Evolutionary conservation across 2,113 vertebrate genomes (phyloP).

Genomic region (Pollimyrus isidori): DNA sequence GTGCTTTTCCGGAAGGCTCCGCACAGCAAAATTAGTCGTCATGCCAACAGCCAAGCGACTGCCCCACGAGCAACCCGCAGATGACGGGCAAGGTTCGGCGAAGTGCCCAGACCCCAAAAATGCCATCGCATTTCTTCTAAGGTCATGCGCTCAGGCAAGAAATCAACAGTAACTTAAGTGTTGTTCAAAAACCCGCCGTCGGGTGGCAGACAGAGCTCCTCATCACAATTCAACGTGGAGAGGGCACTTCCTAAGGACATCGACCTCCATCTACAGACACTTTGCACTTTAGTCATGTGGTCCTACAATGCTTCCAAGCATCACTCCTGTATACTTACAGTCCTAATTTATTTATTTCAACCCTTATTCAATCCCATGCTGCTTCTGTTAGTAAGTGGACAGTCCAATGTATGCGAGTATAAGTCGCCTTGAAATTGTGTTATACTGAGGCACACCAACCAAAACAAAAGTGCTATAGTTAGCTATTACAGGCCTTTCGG

Average conservation of each 20-base stretch:
- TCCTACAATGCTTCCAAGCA: neutral
- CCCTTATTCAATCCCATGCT: neutral
- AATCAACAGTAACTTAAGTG: constrained; percentile 22
- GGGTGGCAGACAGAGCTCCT: neutral
- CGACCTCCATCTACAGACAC: neutral
- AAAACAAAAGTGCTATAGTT: neutral
- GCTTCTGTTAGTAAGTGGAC: neutral
- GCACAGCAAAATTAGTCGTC: neutral
- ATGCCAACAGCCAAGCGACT: neutral
- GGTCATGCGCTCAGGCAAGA: constrained; percentile 40
- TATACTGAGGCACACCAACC: neutral
- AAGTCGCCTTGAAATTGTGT: neutral
- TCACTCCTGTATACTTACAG: neutral
- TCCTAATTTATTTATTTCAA: neutral
- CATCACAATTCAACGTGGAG: neutral
- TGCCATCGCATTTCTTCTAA: constrained; percentile 39
- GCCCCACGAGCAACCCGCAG: neutral
- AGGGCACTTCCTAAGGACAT: neutral
- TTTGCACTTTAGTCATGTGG: neutral
- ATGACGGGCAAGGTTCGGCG: neutral
- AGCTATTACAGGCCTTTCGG: too few species aligned
- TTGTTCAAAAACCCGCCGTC: neutral
- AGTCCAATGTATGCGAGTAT: neutral
- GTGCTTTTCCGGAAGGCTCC: neutral
- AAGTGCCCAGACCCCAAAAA: constrained; percentile 31